Percentiles rank a stretch among this genome's conserved stretches.
Evolutionary conservation across 2,113 vertebrate genomes (phyloP).

Genomic region (Sinosuthora webbiana): DNA sequence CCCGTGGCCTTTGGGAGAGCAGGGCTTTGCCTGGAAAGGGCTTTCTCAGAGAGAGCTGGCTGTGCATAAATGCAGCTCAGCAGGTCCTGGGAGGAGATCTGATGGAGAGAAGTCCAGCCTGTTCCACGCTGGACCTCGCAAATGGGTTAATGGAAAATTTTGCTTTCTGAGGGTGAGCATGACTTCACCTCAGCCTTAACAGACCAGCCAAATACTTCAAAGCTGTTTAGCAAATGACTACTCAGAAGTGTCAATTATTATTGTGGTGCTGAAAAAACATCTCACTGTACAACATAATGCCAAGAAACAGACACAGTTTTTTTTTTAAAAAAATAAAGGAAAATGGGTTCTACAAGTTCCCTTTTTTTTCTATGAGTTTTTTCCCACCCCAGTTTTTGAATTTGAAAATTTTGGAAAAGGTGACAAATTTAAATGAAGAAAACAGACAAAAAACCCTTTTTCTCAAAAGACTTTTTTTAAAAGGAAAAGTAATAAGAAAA

Average conservation of each 20-base stretch:
- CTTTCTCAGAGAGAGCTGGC: not conserved
- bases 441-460: not conserved
- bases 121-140: not conserved
- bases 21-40: not conserved
- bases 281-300: not conserved
- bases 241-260: not conserved
- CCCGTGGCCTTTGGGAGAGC: not conserved
- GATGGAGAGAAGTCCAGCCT: not conserved
- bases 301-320: not conserved
- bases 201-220: not conserved
- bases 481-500: not conserved
- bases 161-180: not conserved
- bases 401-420: not conserved
- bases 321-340: not conserved
- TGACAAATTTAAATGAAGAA: not conserved
- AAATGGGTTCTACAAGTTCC: not conserved
- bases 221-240: not conserved
- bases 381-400: not conserved
- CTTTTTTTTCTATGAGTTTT: not conserved
- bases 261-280: not conserved
- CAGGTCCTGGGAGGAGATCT: not conserved
- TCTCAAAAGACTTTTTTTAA: not conserved
- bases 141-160: not conserved
- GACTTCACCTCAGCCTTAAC: not conserved
- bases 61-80: not conserved